Conservation (phyloP, 2,888 invertebrate genomes). For the Aleiodes testaceus region DNA sequence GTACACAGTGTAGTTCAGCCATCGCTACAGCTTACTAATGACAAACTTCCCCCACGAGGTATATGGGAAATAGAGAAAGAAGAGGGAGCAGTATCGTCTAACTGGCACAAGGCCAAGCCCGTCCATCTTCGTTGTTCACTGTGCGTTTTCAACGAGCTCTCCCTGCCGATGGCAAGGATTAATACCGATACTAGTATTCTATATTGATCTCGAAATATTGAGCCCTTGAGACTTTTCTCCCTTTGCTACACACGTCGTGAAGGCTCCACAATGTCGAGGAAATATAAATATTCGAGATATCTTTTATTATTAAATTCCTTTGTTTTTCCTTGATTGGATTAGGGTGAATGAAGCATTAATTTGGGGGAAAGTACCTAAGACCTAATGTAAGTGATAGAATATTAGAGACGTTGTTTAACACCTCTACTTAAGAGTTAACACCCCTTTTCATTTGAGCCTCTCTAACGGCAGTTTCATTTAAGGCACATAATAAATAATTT, state of each 20-base stretch:
- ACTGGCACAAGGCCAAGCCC: constrained; percentile 51
- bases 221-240: constrained; percentile 5
- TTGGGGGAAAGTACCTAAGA: no score
- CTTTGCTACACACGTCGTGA: neutral
- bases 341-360: no score
- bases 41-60: constrained; percentile 39
- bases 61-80: constrained; percentile 23
- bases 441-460: no score
- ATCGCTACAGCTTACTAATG: constrained; percentile 50
- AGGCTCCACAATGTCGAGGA: no score
- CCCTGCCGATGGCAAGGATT: constrained; percentile 54
- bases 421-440: no score
- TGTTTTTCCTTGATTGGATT: no score
- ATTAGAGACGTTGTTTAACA: no score
- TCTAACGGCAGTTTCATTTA: no score
- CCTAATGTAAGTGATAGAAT: no score
- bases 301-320: no score
- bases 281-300: no score
- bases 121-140: constrained; percentile 51
- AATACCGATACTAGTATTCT: constrained; percentile 45
- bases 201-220: constrained; percentile 47
- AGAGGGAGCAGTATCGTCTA: constrained; percentile 37
- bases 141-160: constrained; percentile 47
- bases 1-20: constrained; percentile 1
- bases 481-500: no score